Percentiles rank a stretch among this genome's conserved stretches.
These are phyloP conservation scores for Malthinus seriepunctatus DNA, from an alignment of 2,888 invertebrate species.

Conservation along the genomic window DNA sequence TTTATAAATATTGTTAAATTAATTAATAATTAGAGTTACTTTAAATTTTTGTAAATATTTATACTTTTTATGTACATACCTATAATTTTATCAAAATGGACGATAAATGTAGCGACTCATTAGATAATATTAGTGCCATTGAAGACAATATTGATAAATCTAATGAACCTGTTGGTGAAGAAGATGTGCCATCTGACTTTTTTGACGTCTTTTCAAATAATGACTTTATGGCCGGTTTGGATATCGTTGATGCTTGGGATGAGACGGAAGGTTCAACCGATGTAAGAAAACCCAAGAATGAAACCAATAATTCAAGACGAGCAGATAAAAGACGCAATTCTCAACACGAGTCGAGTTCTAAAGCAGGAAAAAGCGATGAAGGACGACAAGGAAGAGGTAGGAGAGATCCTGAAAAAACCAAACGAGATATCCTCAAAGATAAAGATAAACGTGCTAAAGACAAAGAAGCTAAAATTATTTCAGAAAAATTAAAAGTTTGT, in stretches of 20 bases:
- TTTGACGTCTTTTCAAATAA: conserved; percentile 54
- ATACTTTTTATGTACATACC: too few relatives aligned
- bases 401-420: conserved; percentile 54
- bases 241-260: conserved; percentile 52
- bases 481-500: conserved; percentile 50
- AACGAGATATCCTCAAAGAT: conserved; percentile 52
- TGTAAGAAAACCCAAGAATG: background rate
- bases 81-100: too few relatives aligned
- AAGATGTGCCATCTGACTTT: conserved; percentile 53
- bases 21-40: too few relatives aligned
- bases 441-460: conserved; percentile 52
- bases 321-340: background rate
- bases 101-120: background rate
- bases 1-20: too few relatives aligned
- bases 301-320: background rate
- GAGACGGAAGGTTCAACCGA: conserved; percentile 30
- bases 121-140: background rate
- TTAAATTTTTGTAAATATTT: too few relatives aligned
- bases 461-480: conserved; percentile 50
- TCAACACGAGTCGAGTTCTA: too few relatives aligned
- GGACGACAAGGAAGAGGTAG: conserved; percentile 25
- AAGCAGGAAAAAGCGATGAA: background rate
- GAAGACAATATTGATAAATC: background rate
- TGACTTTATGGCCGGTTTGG: conserved; percentile 54
- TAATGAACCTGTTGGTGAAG: conserved; percentile 36